Evolutionary conservation across 1,140 invertebrate species (phyloP), one percentile per base, ranked within the genome.

Genomic region (Diachasmimorpha longicaudata): DNA sequence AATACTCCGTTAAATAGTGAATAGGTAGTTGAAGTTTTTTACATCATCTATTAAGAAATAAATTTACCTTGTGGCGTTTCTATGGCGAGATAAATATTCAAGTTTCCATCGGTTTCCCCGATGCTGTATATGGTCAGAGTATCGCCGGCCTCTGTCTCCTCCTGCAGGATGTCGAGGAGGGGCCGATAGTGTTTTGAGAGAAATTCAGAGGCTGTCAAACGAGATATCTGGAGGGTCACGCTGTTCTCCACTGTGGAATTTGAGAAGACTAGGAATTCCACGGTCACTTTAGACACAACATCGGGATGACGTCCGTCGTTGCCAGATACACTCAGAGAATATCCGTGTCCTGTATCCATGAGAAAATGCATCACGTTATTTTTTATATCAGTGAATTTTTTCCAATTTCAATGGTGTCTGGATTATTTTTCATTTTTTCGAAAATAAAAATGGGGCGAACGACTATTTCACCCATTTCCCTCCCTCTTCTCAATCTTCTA

Each of bases 251-350:
- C 90, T 0, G 96, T 97, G 10, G 85, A 83, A 83, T 97, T 97
- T 77, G 93, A 92, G 82, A 97, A 96, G 14, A 90, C 90, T 42
- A 94, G 88, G 81, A 97, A 96, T 84, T 96, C 93, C 0, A 98
- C 91, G 3, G 93, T 93, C 0, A 97, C 93, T 23, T 93, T 95
- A 6, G 96, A 98, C 19, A 93, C 88, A 0, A 98, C 97, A 86
- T 96, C 93, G 10, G 91, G 89, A 83, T 97, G 96, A 76, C 92
- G 92, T 2, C 97, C 97, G 88, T 99, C 97, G 85, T 96, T 97
- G 1, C 96, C 96, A 6, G 93, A 93, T 0, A 98, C 92, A 68
- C 92, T 94, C 77, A 98, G 90, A 0, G 93, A 93, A 81, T 94
- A 93, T 6, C 92, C 93, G 77, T 92, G 89, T n/a, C 90, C 88